Evolutionary conservation across 1,140 invertebrate species (phyloP), one percentile per base, ranked within the genome.

Genomic region (Megalopta genalis): DNA sequence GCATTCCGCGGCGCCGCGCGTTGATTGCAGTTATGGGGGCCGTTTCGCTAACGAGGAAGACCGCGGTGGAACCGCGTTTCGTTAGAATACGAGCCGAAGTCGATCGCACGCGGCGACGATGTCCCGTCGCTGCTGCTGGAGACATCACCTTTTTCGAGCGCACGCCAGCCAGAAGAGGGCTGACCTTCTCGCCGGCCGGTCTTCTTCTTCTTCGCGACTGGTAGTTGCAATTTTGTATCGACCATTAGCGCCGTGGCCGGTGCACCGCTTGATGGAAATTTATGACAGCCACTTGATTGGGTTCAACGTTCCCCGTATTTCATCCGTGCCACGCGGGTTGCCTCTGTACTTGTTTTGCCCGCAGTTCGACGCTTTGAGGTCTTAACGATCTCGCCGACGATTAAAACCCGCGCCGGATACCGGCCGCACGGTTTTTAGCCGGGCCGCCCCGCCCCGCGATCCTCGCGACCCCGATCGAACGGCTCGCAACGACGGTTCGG

Each of bases 251-350:
- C 37, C 67, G 77, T 49, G 82, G 57, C 46, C 77, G 73, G 59
- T 54, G 80, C 49, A 84, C 81, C 82, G 84, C 87, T 88, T 91
- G 91, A 92, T 92, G 90, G 90, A 90, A 91, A 91, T 92, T 92
- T 92, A 92, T 90, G 91, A 91, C 89, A 86, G 80, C 88, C 90
- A 90, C 90, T 90, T 92, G 91, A 92, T 92, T 92, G 91, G 89
- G 91, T 91, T 92, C 90, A 92, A 91, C 88, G 90, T 88, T 89
- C 90, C 88, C 87, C 86, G 88, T 90, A 91, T 90, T 90, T 91
- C 88, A 91, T 90, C 74, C 82, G 86, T 84, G 62, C 77, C 71
- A 52, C 49, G 37, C 81, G 76, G 39, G 68, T 80, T 73, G 67
- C 77, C 59, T 57, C 78, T 42, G 42, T 46, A 46, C 73, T 81